phyloP scores from a whole-genome alignment of 2,888 invertebrate genomes.

The Hydrotaea cyrtoneurina region DNA sequence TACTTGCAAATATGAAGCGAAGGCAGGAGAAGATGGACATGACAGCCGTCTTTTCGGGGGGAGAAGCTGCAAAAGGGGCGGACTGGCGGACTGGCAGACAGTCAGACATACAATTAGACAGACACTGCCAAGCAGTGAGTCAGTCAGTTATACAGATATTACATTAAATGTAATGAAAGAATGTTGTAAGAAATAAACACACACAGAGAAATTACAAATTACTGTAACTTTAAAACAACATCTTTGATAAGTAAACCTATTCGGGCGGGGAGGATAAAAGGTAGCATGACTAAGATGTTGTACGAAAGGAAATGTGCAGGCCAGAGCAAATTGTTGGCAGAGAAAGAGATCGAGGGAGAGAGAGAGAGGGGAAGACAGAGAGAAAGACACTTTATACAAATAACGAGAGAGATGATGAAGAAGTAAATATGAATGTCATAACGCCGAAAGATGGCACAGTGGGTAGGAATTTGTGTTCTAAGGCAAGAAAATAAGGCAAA shows the following conservation, averaged over 20 bases:
- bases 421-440: conserved; percentile 18
- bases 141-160: conserved; percentile 24
- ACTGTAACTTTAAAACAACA: conserved; percentile 38
- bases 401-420: not conserved
- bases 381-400: too few relatives aligned
- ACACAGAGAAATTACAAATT: conserved; percentile 36
- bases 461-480: too few relatives aligned
- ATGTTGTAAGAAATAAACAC: conserved; percentile 21
- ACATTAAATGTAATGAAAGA: conserved; percentile 40
- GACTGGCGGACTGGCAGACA: not conserved
- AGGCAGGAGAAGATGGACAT: not conserved
- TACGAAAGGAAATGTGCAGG: not conserved
- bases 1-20: not conserved
- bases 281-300: not conserved
- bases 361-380: not conserved
- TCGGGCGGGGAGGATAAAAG: not conserved
- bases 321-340: not conserved
- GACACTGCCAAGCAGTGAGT: not conserved
- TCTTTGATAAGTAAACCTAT: conserved; percentile 6
- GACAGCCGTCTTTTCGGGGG: not conserved
- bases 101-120: too few relatives aligned
- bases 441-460: not conserved
- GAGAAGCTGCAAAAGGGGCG: not conserved
- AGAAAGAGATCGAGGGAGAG: not conserved
- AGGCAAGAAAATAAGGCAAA: too few relatives aligned